These are phyloP conservation scores for Micromussa lordhowensis DNA, from an alignment of 92 coral and sea anemone genomes.

Conservation along the genomic window DNA sequence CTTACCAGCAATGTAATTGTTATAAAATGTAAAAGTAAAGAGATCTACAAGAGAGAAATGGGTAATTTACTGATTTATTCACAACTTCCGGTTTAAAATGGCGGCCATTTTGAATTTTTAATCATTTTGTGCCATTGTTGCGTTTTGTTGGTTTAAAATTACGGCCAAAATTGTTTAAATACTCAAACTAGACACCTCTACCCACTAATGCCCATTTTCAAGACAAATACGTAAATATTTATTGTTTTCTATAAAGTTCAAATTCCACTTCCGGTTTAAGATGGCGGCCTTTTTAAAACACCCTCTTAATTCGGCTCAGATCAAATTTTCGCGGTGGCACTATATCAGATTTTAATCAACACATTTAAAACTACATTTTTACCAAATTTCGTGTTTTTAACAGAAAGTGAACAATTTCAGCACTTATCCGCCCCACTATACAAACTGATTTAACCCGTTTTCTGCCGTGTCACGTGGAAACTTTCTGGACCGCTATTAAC, in stretches of 20 bases:
- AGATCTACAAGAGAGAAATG: too few species aligned
- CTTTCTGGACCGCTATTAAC: too few species aligned
- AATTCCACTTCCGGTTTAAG: slow-evolving; percentile 45
- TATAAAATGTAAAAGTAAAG: too few species aligned
- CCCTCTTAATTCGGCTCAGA: slow-evolving; percentile 31
- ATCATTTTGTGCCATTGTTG: slow-evolving; percentile 26
- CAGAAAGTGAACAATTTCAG: slow-evolving; percentile 60
- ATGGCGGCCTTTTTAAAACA: slow-evolving; percentile 51
- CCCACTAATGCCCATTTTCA: slow-evolving; percentile 5
- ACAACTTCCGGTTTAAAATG: slow-evolving; percentile 37
- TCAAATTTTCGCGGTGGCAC: slow-evolving; percentile 42
- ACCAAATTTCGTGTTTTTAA: slow-evolving; percentile 55
- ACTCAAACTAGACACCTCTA: slow-evolving; percentile 11
- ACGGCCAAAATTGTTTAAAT: slow-evolving; percentile 14
- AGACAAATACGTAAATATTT: slow-evolving; percentile 13
- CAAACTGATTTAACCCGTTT: too few species aligned
- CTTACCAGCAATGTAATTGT: too few species aligned
- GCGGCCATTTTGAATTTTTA: slow-evolving; percentile 18
- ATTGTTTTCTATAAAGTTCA: neutral
- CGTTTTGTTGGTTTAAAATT: slow-evolving; percentile 24
- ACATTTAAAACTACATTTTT: slow-evolving; percentile 33
- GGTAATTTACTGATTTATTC: too few species aligned
- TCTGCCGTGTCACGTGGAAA: too few species aligned
- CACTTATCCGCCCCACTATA: slow-evolving; percentile 14
- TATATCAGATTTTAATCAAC: slow-evolving; percentile 52